Evolutionary conservation across 2,797 vertebrate genomes (phyloP), one percentile per base, ranked within the genome.

Genomic region (Sebastes paucispinis): DNA sequence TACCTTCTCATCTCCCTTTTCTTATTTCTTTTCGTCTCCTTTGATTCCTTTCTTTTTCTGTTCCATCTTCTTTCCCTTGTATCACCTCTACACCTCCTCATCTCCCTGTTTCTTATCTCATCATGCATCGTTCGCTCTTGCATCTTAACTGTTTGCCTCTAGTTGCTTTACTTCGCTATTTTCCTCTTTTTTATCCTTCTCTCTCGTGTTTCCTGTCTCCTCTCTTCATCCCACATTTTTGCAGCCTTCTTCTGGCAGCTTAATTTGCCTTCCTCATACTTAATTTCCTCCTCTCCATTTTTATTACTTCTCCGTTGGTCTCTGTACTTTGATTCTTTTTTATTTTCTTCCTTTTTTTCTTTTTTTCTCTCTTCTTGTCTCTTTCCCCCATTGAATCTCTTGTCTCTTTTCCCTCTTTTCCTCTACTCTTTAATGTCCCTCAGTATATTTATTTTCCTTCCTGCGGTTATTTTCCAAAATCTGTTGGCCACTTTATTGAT

Each of bases 81-180:
- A 65, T 78, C n/a, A 2, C 78, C 75, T 67, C 64, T 60, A 82
- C 70, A 63, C 83, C 82, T 77, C 67, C 32, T 83, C 77, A 22
- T 84, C 60, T 71, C 66, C 71, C 47, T 52, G 18, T 43, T 72
- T 68, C 43, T 31, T 54, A 66, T 86, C 82, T 84, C 62, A 55
- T 81, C 63, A 14, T 34, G 54, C 78, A 70, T 83, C 79, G 2
- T 78, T 79, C 50, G 60, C 54, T 67, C 67, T 39, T 52, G 52
- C 68, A 31, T 86, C 75, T 60, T 43, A 72, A 79, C 68, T 52
- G 60, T 83, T 83, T 81, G 65, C 83, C 74, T 70, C 47, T 36
- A 72, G 11, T 77, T 59, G 24, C 27, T 69, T 81, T 66, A 43
- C 55, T 77, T 54, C 24, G 8, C 27, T 47, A 47, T 79, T 47